These are phyloP conservation scores for Malaclemys terrapin DNA, from an alignment of 2,113 vertebrate genomes.

Conservation along the genomic window DNA sequence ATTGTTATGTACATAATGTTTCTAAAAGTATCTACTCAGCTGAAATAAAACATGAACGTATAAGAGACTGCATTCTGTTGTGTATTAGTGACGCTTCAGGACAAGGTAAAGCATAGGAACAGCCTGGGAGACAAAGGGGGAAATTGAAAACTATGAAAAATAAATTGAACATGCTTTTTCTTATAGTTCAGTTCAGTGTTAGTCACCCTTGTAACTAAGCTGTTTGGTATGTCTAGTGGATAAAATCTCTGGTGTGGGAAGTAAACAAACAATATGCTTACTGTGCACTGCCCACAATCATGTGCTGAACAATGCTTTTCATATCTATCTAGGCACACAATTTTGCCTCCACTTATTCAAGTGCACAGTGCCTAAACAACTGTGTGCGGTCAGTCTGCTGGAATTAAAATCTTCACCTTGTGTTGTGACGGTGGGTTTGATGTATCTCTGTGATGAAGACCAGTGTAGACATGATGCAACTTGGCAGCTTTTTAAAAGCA, in stretches of 20 bases:
- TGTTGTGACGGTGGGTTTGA: not conserved
- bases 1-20: not conserved
- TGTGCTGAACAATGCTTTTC: not conserved
- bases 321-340: not conserved
- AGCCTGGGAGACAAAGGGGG: not conserved
- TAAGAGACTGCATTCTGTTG: not conserved
- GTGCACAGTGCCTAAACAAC: not conserved
- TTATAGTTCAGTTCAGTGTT: not conserved
- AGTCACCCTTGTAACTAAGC: not conserved
- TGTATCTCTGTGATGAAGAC: not conserved
- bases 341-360: not conserved
- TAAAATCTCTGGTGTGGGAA: slow-evolving; percentile 9
- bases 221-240: not conserved
- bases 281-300: not conserved
- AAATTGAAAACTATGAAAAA: not conserved
- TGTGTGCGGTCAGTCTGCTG: not conserved
- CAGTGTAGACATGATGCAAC: not conserved
- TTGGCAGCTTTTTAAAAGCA: not conserved
- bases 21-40: not conserved
- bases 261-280: not conserved
- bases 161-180: not conserved
- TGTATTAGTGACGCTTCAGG: not conserved
- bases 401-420: not conserved
- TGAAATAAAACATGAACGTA: not conserved
- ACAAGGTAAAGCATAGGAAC: not conserved